A percentile compares a stretch with the other conserved stretches of the same genome.
phyloP scores from a whole-genome alignment of 2,888 invertebrate genomes.

The Agrotis clavis region DNA sequence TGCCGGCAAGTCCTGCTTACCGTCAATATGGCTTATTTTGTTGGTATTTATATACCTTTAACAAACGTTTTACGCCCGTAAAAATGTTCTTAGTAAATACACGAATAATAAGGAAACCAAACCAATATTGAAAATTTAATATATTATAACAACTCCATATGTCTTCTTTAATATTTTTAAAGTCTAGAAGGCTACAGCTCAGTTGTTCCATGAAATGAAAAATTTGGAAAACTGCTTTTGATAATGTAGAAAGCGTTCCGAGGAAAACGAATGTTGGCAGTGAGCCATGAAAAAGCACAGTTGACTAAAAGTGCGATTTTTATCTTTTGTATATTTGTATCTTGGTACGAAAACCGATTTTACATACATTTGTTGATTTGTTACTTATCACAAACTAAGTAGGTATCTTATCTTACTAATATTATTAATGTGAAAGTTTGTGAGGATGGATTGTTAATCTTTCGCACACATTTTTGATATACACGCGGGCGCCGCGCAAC shows the following conservation, averaged over 20 bases:
- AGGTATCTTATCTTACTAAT: too few relatives aligned
- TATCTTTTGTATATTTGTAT: conserved; percentile 1
- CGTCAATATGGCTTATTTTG: neutral
- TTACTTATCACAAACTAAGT: neutral
- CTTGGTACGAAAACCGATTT: neutral
- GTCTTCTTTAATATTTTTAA: neutral
- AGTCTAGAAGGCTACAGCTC: neutral
- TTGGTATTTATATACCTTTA: neutral
- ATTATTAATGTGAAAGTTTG: too few relatives aligned
- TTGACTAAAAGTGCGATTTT: conserved; percentile 14
- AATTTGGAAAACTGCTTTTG: conserved; percentile 18
- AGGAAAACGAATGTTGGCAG: conserved; percentile 24
- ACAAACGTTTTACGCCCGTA: too few relatives aligned
- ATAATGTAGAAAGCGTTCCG: conserved; percentile 10
- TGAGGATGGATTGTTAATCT: too few relatives aligned
- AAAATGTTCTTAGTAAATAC: too few relatives aligned
- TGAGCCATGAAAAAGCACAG: conserved; percentile 10
- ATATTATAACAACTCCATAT: too few relatives aligned
- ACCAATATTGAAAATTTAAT: too few relatives aligned
- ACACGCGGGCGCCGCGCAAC: too few relatives aligned
- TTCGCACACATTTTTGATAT: too few relatives aligned
- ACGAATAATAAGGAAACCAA: too few relatives aligned
- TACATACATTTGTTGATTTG: too few relatives aligned
- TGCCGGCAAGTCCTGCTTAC: neutral
- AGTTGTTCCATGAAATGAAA: conserved; percentile 22